Evolutionary conservation across 2,797 vertebrate genomes (phyloP), one percentile per base, ranked within the genome.

Genomic region (Vireo griseus): DNA sequence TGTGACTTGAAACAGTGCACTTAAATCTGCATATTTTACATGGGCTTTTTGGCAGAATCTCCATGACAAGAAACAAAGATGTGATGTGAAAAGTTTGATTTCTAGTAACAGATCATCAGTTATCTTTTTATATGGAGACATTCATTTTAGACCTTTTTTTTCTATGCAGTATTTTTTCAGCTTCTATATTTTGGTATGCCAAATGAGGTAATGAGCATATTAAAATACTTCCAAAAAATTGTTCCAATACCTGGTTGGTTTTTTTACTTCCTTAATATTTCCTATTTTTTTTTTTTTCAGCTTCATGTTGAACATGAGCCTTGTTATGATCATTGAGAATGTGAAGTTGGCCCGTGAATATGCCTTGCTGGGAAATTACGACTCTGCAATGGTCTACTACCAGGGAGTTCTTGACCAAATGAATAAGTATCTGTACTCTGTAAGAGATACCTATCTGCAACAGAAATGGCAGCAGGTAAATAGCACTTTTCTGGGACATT

Each of bases 311-410:
- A 98, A 97, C 94, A 99, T 99, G 99, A 99, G 99, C 98, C 98
- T 99, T 75, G 97, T 98, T 86, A 99, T 99, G 97, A 99, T 99
- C 95, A 99, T 97, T 84, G 99, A 99, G 97, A 99, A 99, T 77
- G 98, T 99, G 88, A 99, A 99, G 95, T 96, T 99, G 97, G 99
- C 99, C 72, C 98, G 99, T 42, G 99, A 99, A 92, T 99, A 99
- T 82, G 99, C 99, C 13, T 92, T 99, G 86, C 98, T 99, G 96
- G 99, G 99, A 73, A 99, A 99, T 98, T 99, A 99, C 62, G 99
- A 98, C 94, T 99, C 99, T 13, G 99, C 99, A 0, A 98, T 98
- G 75, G 99, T 99, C 58, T 99, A 99, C 90, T 99, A 99, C 85
- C 98, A 99, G 48, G 99, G 99, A 63, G 97, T 99, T 66, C 98